Percentiles rank a stretch among this genome's conserved stretches.
These are phyloP conservation scores for Parus major DNA, from an alignment of 2,113 vertebrate genomes.

Conservation along the genomic window DNA sequence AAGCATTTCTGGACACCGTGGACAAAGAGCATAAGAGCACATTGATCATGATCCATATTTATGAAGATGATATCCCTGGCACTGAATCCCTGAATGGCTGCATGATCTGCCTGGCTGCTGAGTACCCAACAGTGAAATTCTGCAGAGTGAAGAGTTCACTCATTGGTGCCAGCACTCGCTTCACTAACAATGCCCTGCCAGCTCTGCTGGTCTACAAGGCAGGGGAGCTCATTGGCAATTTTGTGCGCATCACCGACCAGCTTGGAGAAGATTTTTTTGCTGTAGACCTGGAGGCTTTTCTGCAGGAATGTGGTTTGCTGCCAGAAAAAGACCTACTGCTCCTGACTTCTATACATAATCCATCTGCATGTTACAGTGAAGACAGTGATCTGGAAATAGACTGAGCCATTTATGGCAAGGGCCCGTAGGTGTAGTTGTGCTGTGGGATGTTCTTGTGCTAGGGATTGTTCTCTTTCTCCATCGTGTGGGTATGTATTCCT, in stretches of 20 bases:
- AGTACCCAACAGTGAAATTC: conserved; percentile 92
- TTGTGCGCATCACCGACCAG: conserved; percentile 96
- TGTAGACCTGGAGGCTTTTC: conserved; percentile 91
- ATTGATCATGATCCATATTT: conserved; percentile 93
- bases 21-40: conserved; percentile 91
- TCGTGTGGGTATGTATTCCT: neutral
- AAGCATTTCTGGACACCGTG: conserved; percentile 91
- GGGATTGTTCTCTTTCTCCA: neutral
- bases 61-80: conserved; percentile 86
- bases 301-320: conserved; percentile 93
- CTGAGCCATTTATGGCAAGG: conserved; percentile 33
- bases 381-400: conserved; percentile 98
- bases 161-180: conserved; percentile 89
- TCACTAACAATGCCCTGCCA: conserved; percentile 89
- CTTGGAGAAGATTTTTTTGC: conserved; percentile 98
- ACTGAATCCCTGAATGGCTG: conserved; percentile 92
- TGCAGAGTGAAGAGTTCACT: conserved; percentile 89
- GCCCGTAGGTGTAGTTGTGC: neutral
- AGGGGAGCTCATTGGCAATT: conserved; percentile 94
- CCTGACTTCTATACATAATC: conserved; percentile 78
- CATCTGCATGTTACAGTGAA: conserved; percentile 82
- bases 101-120: conserved; percentile 90
- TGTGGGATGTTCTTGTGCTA: neutral
- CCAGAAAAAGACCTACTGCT: conserved; percentile 84
- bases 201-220: conserved; percentile 92